Evolutionary conservation across 23 tunicate species (phyloP).

Genomic region (Aplidium turbinatum): DNA sequence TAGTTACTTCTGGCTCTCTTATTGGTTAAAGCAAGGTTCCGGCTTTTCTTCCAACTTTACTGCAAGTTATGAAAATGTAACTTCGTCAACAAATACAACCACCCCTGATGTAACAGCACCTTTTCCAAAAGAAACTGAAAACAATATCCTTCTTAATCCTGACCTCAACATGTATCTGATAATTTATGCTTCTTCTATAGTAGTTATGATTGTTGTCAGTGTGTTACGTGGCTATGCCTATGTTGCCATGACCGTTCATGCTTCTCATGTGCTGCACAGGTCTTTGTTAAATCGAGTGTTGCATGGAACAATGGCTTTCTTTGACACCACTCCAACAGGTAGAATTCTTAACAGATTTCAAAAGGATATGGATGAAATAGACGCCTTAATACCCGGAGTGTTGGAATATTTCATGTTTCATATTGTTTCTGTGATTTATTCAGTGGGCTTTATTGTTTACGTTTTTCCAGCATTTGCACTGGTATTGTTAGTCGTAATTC

Average conservation of each 20-base stretch:
- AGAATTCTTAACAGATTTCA: constrained; percentile 84
- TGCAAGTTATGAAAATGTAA: no score
- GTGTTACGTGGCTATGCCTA: constrained; percentile 54
- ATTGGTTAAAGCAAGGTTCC: constrained; percentile 63
- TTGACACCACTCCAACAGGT: constrained; percentile 81
- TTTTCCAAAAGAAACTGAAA: no score
- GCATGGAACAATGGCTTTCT: constrained; percentile 75
- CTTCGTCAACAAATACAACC: no score
- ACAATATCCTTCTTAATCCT: constrained; percentile 44
- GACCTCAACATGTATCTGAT: constrained; percentile 47
- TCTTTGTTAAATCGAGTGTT: constrained; percentile 40
- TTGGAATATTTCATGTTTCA: constrained; percentile 57
- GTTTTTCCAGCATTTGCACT: constrained; percentile 71
- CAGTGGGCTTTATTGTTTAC: constrained; percentile 49
- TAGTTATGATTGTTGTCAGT: constrained; percentile 45
- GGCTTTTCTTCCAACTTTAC: no score
- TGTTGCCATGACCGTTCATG: constrained; percentile 36
- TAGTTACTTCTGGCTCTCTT: constrained; percentile 69
- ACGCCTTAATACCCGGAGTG: constrained; percentile 47
- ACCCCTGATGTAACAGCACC: no score
- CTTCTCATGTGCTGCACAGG: constrained; percentile 43
- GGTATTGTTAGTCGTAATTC: constrained; percentile 36
- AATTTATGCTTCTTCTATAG: constrained; percentile 47
- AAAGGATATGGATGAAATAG: constrained; percentile 77
- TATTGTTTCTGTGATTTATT: constrained; percentile 44